phyloP scores from a whole-genome alignment of 2,888 invertebrate genomes.

The Belgica antarctica region DNA sequence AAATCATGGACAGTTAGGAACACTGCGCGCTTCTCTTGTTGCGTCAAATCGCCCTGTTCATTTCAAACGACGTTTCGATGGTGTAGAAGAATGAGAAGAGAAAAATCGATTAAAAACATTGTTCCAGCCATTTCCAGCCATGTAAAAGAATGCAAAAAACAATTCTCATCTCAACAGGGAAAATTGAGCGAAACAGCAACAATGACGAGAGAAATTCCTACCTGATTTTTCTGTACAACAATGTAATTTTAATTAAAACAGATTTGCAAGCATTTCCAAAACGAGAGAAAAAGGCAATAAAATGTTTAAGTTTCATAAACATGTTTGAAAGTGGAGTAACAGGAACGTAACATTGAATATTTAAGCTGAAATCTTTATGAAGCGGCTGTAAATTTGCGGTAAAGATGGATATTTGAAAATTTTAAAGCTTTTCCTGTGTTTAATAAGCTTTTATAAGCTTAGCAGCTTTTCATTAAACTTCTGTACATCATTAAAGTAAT shows the following conservation, averaged over 20 bases:
- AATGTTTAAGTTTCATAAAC: not conserved
- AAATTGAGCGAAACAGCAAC: not conserved
- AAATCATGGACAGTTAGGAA: constrained; percentile 87
- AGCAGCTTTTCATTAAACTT: too few relatives aligned
- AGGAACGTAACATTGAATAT: too few relatives aligned
- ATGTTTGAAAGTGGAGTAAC: not conserved
- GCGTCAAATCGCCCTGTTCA: constrained; percentile 73
- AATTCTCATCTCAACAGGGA: not conserved
- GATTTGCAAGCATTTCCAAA: not conserved
- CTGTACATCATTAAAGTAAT: too few relatives aligned
- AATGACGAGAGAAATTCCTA: not conserved
- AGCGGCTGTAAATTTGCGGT: too few relatives aligned
- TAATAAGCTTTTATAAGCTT: not conserved
- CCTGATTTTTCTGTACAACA: constrained; percentile 20
- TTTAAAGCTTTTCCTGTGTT: too few relatives aligned
- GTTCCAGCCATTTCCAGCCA: not conserved
- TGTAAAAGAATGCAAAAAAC: not conserved
- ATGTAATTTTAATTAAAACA: not conserved
- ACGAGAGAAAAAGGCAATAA: not conserved
- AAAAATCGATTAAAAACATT: constrained; percentile 3
- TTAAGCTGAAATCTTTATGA: too few relatives aligned
- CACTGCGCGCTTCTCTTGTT: constrained; percentile 76
- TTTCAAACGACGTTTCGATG: too few relatives aligned
- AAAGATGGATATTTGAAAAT: too few relatives aligned
- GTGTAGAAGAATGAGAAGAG: not conserved